Conservation (phyloP, 2,113 vertebrate genomes). For the Plotosus lineatus region DNA sequence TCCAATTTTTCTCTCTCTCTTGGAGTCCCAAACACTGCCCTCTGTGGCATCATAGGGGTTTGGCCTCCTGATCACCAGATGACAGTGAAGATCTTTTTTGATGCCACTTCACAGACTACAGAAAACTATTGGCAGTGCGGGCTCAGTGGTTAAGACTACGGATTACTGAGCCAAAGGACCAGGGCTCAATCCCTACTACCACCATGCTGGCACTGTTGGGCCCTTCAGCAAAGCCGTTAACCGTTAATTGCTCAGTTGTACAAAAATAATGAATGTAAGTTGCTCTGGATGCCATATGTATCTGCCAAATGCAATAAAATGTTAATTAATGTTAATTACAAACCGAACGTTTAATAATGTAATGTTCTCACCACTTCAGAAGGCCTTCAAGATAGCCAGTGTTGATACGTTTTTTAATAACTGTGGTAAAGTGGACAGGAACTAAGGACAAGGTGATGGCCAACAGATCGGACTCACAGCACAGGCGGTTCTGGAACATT, state of each 20-base stretch:
- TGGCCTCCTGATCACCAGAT: neutral
- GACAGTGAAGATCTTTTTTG: neutral
- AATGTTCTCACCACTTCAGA: constrained; percentile 81
- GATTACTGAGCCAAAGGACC: too few species aligned
- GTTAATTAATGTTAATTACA: too few species aligned
- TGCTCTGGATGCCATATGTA: too few species aligned
- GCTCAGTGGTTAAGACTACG: too few species aligned
- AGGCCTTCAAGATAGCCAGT: constrained; percentile 77
- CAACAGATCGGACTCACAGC: constrained; percentile 81
- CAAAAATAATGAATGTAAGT: too few species aligned
- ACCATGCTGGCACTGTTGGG: too few species aligned
- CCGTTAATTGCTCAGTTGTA: too few species aligned
- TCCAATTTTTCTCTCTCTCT: neutral
- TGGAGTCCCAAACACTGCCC: neutral
- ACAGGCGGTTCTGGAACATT: constrained; percentile 81
- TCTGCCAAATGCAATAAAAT: too few species aligned
- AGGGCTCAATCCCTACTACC: too few species aligned
- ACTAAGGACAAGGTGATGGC: constrained; percentile 87
- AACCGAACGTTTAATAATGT: neutral
- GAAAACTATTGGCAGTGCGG: too few species aligned
- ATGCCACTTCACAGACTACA: too few species aligned
- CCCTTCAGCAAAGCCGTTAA: too few species aligned
- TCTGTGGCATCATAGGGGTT: neutral
- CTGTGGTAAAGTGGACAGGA: constrained; percentile 74
- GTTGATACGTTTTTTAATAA: constrained; percentile 69